These are phyloP conservation scores for Amblyteles armatorius DNA, from an alignment of 2,888 invertebrate genomes.

Conservation along the genomic window DNA sequence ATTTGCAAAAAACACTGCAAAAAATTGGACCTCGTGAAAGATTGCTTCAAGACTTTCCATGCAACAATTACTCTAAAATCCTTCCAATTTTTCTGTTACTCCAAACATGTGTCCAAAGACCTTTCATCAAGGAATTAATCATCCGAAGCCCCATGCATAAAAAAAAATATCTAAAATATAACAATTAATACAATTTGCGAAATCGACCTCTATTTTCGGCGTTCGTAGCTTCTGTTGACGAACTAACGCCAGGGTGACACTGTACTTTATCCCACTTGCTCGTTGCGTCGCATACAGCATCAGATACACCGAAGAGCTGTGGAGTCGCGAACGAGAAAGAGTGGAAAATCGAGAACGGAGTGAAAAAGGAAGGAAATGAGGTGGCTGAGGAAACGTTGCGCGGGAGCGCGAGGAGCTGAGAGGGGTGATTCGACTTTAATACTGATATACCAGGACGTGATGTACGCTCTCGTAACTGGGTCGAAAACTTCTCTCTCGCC, in stretches of 20 bases:
- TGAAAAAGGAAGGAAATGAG: conserved; percentile 34
- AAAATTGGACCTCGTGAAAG: too few relatives aligned
- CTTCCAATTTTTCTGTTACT: background rate
- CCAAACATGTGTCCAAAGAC: background rate
- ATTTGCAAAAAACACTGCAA: too few relatives aligned
- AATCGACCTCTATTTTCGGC: background rate
- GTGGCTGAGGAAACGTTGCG: conserved; percentile 11
- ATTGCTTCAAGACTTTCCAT: too few relatives aligned
- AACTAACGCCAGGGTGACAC: conserved; percentile 1
- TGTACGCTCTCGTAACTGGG: conserved; percentile 40
- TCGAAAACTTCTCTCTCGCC: conserved; percentile 23
- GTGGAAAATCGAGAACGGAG: conserved; percentile 13
- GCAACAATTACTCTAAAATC: too few relatives aligned
- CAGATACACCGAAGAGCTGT: background rate
- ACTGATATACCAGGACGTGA: conserved; percentile 47
- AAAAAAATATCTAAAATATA: background rate
- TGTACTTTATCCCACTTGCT: conserved; percentile 1
- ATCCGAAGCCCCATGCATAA: background rate
- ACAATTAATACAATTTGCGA: background rate
- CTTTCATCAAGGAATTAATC: background rate
- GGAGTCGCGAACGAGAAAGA: conserved; percentile 11
- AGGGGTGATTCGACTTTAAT: conserved; percentile 44
- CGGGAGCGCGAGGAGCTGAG: conserved; percentile 2
- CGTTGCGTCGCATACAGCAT: background rate
- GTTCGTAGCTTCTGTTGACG: background rate